phyloP scores from a whole-genome alignment of 2,797 vertebrate species.

The Rhincodon typus region DNA sequence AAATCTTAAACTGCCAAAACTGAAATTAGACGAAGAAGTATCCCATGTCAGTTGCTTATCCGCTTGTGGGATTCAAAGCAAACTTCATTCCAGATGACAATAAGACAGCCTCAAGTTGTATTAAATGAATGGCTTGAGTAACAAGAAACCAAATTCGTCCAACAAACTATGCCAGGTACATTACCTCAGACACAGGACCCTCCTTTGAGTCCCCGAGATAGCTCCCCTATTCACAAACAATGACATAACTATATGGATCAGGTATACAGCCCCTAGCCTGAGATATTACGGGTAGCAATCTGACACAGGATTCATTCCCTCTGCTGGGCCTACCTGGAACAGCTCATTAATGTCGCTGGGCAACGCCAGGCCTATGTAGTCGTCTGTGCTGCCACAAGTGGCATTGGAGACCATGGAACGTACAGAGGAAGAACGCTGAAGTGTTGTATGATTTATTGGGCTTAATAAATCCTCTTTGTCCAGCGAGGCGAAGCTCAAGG shows the following conservation, averaged over 20 bases:
- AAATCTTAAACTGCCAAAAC: background rate
- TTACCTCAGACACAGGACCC: background rate
- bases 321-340: slow-evolving; percentile 68
- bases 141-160: background rate
- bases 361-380: slow-evolving; percentile 91
- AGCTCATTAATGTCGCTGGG: slow-evolving; percentile 90
- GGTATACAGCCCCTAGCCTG: background rate
- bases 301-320: background rate
- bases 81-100: background rate
- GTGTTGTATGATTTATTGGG: slow-evolving; percentile 91
- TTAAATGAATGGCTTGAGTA: background rate
- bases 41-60: too few relatives aligned
- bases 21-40: background rate
- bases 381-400: slow-evolving; percentile 81
- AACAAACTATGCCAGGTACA: background rate
- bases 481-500: slow-evolving; percentile 92
- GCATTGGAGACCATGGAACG: slow-evolving; percentile 94
- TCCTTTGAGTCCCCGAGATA: background rate
- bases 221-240: background rate
- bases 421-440: slow-evolving; percentile 93
- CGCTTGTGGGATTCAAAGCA: background rate
- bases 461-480: slow-evolving; percentile 96
- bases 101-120: background rate
- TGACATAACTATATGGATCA: background rate
- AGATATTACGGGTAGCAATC: background rate